Percentiles rank a stretch among this genome's conserved stretches.
These are phyloP conservation scores for Austrofundulus limnaeus DNA, from an alignment of 2,113 vertebrate genomes.

Conservation along the genomic window DNA sequence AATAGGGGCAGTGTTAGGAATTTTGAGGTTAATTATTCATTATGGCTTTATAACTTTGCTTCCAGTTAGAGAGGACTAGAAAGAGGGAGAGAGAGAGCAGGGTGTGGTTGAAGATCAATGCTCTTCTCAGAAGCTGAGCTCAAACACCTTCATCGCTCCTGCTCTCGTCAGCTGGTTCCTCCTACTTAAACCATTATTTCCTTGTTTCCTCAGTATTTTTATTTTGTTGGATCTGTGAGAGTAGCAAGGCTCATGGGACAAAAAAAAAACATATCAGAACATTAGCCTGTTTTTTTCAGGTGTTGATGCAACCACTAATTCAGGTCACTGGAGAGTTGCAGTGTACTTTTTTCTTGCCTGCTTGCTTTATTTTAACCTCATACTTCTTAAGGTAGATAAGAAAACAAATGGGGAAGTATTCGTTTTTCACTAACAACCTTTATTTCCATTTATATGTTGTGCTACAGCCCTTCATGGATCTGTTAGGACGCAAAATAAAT, in stretches of 20 bases:
- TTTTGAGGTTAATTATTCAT: constrained; percentile 74
- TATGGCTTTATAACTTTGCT: constrained; percentile 47
- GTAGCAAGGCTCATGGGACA: constrained; percentile 12
- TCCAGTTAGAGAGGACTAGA: constrained; percentile 51
- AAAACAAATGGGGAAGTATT: no score
- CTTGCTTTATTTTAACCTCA: neutral
- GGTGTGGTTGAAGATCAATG: constrained; percentile 66
- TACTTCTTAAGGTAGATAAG: no score
- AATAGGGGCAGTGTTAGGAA: constrained; percentile 38
- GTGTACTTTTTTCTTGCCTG: neutral
- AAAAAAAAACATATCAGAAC: constrained; percentile 3
- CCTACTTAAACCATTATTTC: neutral
- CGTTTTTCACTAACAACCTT: no score
- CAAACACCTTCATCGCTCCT: constrained; percentile 31
- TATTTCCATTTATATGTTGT: no score
- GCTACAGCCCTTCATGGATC: no score
- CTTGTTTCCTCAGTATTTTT: constrained; percentile 12
- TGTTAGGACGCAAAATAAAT: no score
- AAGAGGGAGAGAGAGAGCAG: constrained; percentile 16
- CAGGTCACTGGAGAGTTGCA: constrained; percentile 1
- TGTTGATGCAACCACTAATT: constrained; percentile 2
- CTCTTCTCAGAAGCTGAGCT: constrained; percentile 68
- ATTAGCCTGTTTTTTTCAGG: constrained; percentile 4
- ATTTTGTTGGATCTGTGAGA: constrained; percentile 18
- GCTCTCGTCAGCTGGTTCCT: constrained; percentile 5